phyloP scores from a whole-genome alignment of 1,140 invertebrate species.

The Druon quercuslanigerum region DNA sequence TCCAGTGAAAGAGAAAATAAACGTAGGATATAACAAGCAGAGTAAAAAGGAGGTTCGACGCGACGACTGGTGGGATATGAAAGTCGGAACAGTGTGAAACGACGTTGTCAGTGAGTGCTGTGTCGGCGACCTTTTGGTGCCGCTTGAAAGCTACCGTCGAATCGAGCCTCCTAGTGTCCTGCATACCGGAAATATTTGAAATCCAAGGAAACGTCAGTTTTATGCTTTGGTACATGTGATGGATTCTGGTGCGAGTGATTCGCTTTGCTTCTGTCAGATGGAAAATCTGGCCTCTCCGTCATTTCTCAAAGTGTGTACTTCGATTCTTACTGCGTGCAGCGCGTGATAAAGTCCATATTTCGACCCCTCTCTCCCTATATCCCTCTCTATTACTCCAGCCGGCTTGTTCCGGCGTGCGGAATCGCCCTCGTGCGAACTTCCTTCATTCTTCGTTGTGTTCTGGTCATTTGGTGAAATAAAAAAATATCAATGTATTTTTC shows the following conservation, averaged over 20 bases:
- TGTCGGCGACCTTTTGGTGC: constrained; percentile 19
- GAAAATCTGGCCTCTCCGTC: constrained; percentile 6
- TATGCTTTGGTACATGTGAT: neutral
- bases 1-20: neutral
- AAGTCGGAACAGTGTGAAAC: constrained; percentile 32
- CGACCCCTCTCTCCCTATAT: neutral
- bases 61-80: constrained; percentile 11
- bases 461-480: neutral
- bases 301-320: neutral
- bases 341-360: constrained; percentile 6
- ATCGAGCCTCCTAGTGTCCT: neutral
- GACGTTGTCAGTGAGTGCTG: constrained; percentile 18
- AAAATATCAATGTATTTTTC: constrained; percentile 7
- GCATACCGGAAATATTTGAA: neutral
- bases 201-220: neutral
- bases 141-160: constrained; percentile 10
- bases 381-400: neutral
- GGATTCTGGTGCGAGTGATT: constrained; percentile 10
- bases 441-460: neutral
- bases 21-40: neutral
- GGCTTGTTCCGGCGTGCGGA: neutral
- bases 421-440: neutral
- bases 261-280: constrained; percentile 3
- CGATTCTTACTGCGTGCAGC: neutral
- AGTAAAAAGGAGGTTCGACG: constrained; percentile 13